Base-by-base conservation (phyloP, 2,113 vertebrate species). In the Lichenostomus cassidix region DNA sequence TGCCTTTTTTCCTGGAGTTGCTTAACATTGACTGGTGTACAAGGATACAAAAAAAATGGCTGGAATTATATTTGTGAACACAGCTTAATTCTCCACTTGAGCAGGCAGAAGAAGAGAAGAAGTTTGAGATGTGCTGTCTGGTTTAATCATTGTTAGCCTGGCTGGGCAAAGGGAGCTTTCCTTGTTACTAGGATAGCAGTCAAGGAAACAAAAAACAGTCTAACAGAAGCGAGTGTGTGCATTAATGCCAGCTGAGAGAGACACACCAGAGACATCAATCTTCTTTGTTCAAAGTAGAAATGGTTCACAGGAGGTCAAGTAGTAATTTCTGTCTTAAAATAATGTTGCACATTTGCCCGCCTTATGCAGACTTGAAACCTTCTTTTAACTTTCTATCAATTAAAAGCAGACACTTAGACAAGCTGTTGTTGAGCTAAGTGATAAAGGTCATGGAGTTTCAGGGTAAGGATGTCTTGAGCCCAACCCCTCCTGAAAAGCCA, bases 281-380 rank as follows among this genome's bases (percentile, higher is more conserved):
- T 58, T 49, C 49, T 50, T 76, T 83, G 81, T 94, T 91, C 67
- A 68, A 76, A 80, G 62, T 18, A 86, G 35, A 46, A 86, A 63
- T 27, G 49, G 80, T 86, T 96, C 76, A 76, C 68, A 79, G 63
- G 20, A 96, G 90, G 80, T 80, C 90, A 95, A 91, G 44, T 18
- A 84, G 69, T 41, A 60, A 90, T 85, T 92, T 92, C n/a, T 77
- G 46, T 31, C 65, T 58, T 62, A 89, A 81, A 89, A 89, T 74
- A 78, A 89, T 33, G 39, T 76, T 75, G 74, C 70, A 78, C 69
- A 74, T 82, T 93, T 79, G 85, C 78, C 56, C 90, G 56, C 85
- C 70, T 87, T 79, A 78, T 85, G 91, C 47, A 87, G 56, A 50
- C 39, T 79, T 15, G 15, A 90, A 90, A 62, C 20, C 44, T 68